Conservation (phyloP, 53 echinoderm and acorn worm genomes). For the Arbacia lixula region DNA sequence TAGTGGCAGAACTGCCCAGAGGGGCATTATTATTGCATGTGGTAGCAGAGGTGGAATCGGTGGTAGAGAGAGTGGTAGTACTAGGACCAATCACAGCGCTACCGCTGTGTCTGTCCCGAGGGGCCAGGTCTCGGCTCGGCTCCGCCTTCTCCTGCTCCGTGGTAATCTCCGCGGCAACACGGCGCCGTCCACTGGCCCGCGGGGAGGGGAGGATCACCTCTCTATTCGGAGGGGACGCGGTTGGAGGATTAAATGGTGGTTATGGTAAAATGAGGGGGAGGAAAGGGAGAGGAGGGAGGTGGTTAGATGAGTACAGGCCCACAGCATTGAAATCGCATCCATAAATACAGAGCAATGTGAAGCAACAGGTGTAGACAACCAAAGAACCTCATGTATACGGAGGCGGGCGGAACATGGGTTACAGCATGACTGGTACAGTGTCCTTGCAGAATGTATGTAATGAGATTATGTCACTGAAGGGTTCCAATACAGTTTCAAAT, state of each 20-base stretch:
- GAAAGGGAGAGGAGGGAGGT: conserved; percentile 35
- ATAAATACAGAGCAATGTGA: conserved; percentile 45
- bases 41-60: conserved; percentile 22
- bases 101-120: conserved; percentile 28
- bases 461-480: no score
- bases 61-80: conserved; percentile 36
- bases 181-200: conserved; percentile 46
- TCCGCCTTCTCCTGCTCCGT: conserved; percentile 52
- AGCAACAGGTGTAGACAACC: no score
- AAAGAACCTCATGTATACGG: no score
- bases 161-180: conserved; percentile 46
- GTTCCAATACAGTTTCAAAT: no score
- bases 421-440: no score
- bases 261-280: conserved; percentile 21
- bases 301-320: conserved; percentile 47
- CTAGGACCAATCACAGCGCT: background rate
- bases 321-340: conserved; percentile 13
- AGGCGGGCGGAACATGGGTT: no score
- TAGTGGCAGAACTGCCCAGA: conserved; percentile 50
- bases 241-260: conserved; percentile 7
- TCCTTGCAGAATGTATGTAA: no score
- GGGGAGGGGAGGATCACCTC: conserved; percentile 57
- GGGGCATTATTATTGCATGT: conserved; percentile 50
- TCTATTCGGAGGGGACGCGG: conserved; percentile 9
- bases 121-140: conserved; percentile 26